Conservation (phyloP, 2,888 invertebrate genomes). For the Drosophila limbata region DNA sequence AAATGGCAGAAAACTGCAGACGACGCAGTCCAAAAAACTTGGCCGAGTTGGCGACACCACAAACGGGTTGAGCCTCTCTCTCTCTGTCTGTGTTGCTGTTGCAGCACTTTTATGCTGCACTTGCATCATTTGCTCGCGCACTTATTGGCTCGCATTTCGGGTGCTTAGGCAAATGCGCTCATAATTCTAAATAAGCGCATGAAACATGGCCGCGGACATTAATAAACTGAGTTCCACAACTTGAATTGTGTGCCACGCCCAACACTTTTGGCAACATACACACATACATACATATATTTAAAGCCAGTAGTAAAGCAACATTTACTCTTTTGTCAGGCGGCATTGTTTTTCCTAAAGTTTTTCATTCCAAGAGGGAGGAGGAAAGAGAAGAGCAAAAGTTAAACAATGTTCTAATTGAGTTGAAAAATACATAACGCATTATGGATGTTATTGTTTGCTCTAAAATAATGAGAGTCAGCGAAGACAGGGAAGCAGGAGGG, state of each 20-base stretch:
- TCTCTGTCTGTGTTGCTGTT: conserved; percentile 18
- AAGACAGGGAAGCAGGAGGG: not conserved
- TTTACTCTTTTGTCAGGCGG: conserved; percentile 46
- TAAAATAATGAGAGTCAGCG: conserved; percentile 63
- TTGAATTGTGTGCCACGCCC: conserved; percentile 24
- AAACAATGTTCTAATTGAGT: conserved; percentile 79
- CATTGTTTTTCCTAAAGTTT: conserved; percentile 64
- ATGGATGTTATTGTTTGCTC: conserved; percentile 73
- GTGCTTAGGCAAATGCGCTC: conserved; percentile 60
- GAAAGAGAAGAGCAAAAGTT: conserved; percentile 14
- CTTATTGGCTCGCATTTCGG: conserved; percentile 46
- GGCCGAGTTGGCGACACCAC: conserved; percentile 69
- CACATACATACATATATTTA: not conserved
- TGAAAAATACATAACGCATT: conserved; percentile 79
- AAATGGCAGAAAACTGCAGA: conserved; percentile 62
- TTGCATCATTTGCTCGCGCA: conserved; percentile 55
- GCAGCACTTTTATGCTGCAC: conserved; percentile 53
- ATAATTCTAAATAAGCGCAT: conserved; percentile 76
- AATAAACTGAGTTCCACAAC: conserved; percentile 41
- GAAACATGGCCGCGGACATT: conserved; percentile 47
- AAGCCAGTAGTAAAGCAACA: conserved; percentile 27
- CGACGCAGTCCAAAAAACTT: conserved; percentile 68
- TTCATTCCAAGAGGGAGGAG: not conserved
- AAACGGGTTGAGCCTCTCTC: conserved; percentile 39
- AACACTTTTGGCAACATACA: conserved; percentile 25